Percentiles rank a stretch among this genome's conserved stretches.
Conservation (phyloP, 2,113 vertebrate genomes). For the Pleuronectes platessa region DNA sequence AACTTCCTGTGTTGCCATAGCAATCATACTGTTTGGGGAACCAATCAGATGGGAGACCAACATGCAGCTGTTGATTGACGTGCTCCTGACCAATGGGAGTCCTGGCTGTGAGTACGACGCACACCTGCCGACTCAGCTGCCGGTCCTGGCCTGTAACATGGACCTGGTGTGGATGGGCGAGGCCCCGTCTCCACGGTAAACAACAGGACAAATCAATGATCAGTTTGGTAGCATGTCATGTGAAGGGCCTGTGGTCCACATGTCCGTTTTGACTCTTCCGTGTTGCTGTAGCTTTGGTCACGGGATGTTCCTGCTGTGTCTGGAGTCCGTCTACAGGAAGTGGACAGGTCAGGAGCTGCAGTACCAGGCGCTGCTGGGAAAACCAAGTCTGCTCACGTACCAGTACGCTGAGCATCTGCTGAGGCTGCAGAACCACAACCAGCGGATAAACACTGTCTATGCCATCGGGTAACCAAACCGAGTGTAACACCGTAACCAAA, state of each 20-base stretch:
- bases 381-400: constrained; percentile 89
- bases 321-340: constrained; percentile 92
- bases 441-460: constrained; percentile 84
- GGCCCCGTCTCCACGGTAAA: constrained; percentile 89
- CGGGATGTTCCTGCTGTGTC: constrained; percentile 89
- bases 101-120: constrained; percentile 77
- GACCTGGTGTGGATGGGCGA: constrained; percentile 93
- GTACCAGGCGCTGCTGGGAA: constrained; percentile 88
- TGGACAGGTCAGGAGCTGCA: constrained; percentile 88
- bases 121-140: constrained; percentile 80
- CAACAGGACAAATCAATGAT: neutral
- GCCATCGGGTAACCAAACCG: constrained; percentile 84
- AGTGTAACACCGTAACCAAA: neutral
- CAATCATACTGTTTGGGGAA: constrained; percentile 90
- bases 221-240: neutral
- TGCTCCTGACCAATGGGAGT: constrained; percentile 88
- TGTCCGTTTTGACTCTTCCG: neutral
- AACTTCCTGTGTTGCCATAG: constrained; percentile 60
- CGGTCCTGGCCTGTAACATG: constrained; percentile 89
- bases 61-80: constrained; percentile 89
- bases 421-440: constrained; percentile 72
- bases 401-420: constrained; percentile 84
- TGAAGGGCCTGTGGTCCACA: neutral
- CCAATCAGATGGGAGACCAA: constrained; percentile 92
- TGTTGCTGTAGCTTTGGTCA: constrained; percentile 85